Evolutionary conservation across 2,113 vertebrate genomes (phyloP).

Genomic region (Saccopteryx leptura): DNA sequence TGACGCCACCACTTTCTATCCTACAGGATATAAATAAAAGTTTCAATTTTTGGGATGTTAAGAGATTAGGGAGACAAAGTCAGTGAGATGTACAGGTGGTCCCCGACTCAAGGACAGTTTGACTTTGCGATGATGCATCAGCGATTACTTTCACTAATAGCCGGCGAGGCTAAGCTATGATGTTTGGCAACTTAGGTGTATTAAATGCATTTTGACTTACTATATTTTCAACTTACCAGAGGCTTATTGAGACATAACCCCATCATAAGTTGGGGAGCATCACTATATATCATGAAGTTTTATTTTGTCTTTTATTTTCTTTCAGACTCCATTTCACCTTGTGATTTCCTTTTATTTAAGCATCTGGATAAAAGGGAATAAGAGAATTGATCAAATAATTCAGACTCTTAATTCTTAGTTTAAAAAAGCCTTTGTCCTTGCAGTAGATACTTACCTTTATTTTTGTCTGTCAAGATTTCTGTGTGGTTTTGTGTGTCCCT

Average conservation of each 20-base stretch:
- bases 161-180: background rate
- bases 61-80: background rate
- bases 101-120: background rate
- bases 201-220: background rate
- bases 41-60: background rate
- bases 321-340: background rate
- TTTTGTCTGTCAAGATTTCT: background rate
- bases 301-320: background rate
- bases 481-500: background rate
- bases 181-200: background rate
- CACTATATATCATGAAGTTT: background rate
- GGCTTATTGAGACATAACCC: background rate
- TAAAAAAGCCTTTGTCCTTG: background rate
- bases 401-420: background rate
- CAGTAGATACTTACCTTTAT: background rate
- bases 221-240: background rate
- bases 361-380: constrained; percentile 16
- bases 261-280: background rate
- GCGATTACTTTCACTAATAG: background rate
- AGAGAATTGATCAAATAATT: background rate
- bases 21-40: constrained; percentile 7
- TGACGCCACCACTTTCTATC: background rate
- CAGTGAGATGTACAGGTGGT: background rate
- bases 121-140: background rate
- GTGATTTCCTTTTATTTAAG: background rate